Evolutionary conservation across 2,113 vertebrate species (phyloP).

Genomic region (Corvus cornix): DNA sequence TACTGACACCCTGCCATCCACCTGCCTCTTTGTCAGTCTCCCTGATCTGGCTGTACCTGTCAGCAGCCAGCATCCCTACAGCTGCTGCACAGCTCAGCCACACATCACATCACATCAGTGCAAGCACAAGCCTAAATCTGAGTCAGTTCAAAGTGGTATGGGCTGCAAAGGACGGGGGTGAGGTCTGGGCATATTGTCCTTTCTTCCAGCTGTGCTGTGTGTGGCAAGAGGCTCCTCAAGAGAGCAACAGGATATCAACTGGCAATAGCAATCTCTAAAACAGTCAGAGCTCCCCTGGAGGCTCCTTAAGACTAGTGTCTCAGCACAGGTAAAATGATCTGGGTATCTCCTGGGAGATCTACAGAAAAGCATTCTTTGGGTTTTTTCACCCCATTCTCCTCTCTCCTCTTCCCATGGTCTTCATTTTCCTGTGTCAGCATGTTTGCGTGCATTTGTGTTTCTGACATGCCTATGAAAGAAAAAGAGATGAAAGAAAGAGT

Average conservation of each 20-base stretch:
- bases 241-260: neutral
- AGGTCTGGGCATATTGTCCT: neutral
- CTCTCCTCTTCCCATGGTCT: neutral
- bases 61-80: neutral
- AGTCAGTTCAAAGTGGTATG: neutral
- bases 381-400: neutral
- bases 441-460: neutral
- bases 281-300: neutral
- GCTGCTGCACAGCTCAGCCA: neutral
- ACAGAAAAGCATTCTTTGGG: neutral
- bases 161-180: neutral
- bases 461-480: neutral
- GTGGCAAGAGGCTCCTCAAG: neutral
- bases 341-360: neutral
- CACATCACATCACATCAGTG: too few species aligned
- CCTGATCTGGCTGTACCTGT: neutral
- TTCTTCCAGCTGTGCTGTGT: neutral
- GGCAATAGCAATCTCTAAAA: neutral
- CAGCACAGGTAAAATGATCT: neutral
- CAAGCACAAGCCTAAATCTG: neutral
- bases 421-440: neutral
- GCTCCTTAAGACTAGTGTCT: neutral
- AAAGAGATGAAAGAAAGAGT: neutral
- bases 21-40: neutral
- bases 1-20: neutral